Percentiles rank a stretch among this genome's conserved stretches.
phyloP scores from a whole-genome alignment of 2,888 invertebrate species.

The Hermaeophaga mercurialis region DNA sequence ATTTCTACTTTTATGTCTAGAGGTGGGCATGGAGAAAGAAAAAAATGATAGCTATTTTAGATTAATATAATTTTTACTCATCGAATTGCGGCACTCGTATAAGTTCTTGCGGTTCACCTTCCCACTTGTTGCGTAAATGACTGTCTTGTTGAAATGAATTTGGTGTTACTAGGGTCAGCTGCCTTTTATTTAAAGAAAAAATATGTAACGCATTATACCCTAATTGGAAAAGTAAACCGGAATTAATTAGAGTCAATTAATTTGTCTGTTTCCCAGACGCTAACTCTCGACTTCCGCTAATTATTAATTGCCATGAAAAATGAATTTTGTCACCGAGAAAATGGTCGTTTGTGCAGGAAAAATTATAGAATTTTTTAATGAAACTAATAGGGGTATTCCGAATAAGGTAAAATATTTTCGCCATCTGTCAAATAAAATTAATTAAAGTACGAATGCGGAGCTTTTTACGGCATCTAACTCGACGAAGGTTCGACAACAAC shows the following conservation, averaged over 20 bases:
- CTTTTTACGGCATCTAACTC: too few species aligned
- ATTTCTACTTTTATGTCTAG: too few species aligned
- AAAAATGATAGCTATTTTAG: too few species aligned
- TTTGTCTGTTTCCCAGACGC: slow-evolving; percentile 9
- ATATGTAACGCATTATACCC: neutral
- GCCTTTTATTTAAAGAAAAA: slow-evolving; percentile 2
- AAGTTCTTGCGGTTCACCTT: too few species aligned
- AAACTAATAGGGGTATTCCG: neutral
- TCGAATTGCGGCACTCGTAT: too few species aligned
- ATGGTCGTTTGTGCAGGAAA: neutral
- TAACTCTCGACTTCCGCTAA: slow-evolving; percentile 11
- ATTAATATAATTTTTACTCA: too few species aligned
- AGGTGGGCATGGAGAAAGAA: too few species aligned
- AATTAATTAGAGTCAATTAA: slow-evolving; percentile 16
- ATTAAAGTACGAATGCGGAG: neutral
- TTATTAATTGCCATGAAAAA: slow-evolving; percentile 17
- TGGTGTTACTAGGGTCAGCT: too few species aligned
- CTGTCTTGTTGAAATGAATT: too few species aligned
- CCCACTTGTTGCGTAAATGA: too few species aligned
- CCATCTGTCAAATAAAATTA: neutral
- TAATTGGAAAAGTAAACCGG: slow-evolving; percentile 12
- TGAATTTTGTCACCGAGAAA: slow-evolving; percentile 5
- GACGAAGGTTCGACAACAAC: too few species aligned
- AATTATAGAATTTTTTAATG: slow-evolving; percentile 1
- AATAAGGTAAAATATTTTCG: neutral